phyloP scores from a whole-genome alignment of 2,113 vertebrate genomes.

The Mohoua ochrocephala region DNA sequence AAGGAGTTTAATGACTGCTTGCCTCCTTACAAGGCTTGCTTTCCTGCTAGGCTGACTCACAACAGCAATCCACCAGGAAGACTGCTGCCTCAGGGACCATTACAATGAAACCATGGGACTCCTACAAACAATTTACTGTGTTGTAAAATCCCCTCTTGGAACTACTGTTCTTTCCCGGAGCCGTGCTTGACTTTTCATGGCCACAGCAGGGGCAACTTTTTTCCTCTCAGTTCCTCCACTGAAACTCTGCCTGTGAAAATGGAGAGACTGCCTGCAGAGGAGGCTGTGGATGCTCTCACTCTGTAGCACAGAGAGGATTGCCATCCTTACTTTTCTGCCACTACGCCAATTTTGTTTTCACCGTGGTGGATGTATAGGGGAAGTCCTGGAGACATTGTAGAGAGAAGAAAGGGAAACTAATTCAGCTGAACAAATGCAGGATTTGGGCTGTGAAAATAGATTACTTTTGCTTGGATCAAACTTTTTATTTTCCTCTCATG shows the following conservation, averaged over 20 bases:
- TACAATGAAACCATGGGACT: conserved; percentile 61
- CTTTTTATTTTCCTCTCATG: neutral
- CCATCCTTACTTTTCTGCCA: neutral
- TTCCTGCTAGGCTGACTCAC: conserved; percentile 55
- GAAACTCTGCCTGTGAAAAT: neutral
- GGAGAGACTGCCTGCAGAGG: neutral
- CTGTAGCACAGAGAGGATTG: neutral
- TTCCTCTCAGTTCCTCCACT: neutral
- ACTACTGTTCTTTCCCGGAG: conserved; percentile 40
- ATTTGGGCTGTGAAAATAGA: neutral
- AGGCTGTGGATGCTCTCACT: conserved; percentile 45
- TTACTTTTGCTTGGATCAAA: neutral
- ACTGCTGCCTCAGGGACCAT: conserved; percentile 32
- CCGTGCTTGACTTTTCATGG: conserved; percentile 56
- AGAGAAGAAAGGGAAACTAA: neutral
- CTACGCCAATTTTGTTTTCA: neutral
- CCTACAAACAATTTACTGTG: conserved; percentile 69
- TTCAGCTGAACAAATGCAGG: neutral
- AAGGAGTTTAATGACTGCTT: conserved; percentile 52
- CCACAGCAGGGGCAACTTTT: conserved; percentile 42
- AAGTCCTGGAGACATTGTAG: neutral
- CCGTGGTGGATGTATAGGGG: fast-evolving
- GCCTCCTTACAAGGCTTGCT: conserved; percentile 45
- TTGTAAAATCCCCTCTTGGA: conserved; percentile 57
- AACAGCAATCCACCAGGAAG: conserved; percentile 55